Evolutionary conservation across 1,140 invertebrate species (phyloP), one percentile per base, ranked within the genome.

Genomic region (Nymphalis io): DNA sequence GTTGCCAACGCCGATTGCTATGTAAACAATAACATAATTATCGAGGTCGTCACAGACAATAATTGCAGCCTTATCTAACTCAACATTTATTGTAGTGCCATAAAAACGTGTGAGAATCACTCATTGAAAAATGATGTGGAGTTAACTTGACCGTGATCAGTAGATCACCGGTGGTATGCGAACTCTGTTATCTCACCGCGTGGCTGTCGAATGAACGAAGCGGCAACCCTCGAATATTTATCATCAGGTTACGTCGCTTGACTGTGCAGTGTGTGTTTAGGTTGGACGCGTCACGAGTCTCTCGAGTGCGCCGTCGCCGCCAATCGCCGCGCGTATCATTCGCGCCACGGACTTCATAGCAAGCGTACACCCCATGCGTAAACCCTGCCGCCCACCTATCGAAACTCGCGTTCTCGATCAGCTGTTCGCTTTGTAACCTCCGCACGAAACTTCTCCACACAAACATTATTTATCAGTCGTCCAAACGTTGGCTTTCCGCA

Each of bases 181-280:
- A 81, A 83, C 78, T 78, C 70, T 73, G 72, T 84, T 90, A 87
- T 88, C 82, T 64, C 42, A 68, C 78, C 80, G 84, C 84, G 84
- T 88, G 85, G 74, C 80, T 75, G 75, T 70, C 78, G 86, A 82
- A 80, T 88, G 85, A 76, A 81, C 80, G 73, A 64, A 73, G 76
- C 82, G 84, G 80, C 80, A 83, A 84, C 85, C 84, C 83, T 88
- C 82, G 77, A 83, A 84, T 82, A 85, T 85, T 81, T 88, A 85
- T 85, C 82, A 82, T 78, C 75, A 70, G 69, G 70, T 83, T 82
- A 83, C 79, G 77, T 83, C 75, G 81, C 78, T 69, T 70, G 73
- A 68, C 72, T 73, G 74, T 80, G 76, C 84, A 79, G 67, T 74
- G 79, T 81, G 79, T 84, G 79, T 80, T 80, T 83, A 80, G 83